Conservation (phyloP, 2,888 invertebrate genomes). For the Caenorhabditis auriculariae region DNA sequence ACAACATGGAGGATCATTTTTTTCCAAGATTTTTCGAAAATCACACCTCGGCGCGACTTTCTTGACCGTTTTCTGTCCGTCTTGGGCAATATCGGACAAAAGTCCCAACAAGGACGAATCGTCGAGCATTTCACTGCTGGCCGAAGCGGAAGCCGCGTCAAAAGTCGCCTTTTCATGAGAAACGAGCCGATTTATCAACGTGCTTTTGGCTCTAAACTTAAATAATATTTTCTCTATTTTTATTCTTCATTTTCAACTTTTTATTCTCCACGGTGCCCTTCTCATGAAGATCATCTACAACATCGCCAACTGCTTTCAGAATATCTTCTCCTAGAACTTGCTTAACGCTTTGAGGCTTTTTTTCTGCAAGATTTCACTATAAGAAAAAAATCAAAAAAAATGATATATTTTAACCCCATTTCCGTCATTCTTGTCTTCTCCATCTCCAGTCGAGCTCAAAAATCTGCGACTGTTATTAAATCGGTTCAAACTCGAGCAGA, state of each 20-base stretch:
- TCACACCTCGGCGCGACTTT: conserved; percentile 17
- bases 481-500: too few species aligned
- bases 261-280: conserved; percentile 25
- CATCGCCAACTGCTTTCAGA: conserved; percentile 37
- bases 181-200: conserved; percentile 36
- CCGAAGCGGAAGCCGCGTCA: conserved; percentile 39
- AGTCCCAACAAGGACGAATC: conserved; percentile 32
- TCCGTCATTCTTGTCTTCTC: too few species aligned
- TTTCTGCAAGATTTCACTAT: too few species aligned
- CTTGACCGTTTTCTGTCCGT: conserved; percentile 16
- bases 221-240: neutral
- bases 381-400: too few species aligned
- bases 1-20: too few species aligned
- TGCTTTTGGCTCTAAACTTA: conserved; percentile 30
- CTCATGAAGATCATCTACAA: conserved; percentile 31
- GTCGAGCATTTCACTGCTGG: conserved; percentile 38
- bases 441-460: too few species aligned
- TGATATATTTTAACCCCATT: too few species aligned
- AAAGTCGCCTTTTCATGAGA: conserved; percentile 45
- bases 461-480: too few species aligned
- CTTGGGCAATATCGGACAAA: conserved; percentile 23
- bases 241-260: conserved; percentile 9
- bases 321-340: conserved; percentile 41
- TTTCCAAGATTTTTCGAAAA: too few species aligned
- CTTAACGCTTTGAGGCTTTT: too few species aligned